These are phyloP conservation scores for Apodemia mormo DNA, from an alignment of 2,888 invertebrate species.

Conservation along the genomic window DNA sequence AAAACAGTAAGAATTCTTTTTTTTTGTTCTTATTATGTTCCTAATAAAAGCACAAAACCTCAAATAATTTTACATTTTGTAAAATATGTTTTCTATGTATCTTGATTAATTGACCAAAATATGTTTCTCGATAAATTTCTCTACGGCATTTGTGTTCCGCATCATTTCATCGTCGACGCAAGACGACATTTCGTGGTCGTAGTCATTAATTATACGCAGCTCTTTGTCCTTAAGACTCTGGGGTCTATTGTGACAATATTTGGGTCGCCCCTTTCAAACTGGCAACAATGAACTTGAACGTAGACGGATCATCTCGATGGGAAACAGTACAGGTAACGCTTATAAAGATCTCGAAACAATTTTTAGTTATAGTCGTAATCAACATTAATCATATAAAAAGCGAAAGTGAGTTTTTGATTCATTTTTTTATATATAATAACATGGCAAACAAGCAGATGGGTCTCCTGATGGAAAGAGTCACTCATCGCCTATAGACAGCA, in stretches of 20 bases:
- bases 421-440: too few relatives aligned
- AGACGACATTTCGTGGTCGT: conserved; percentile 75
- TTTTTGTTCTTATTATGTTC: too few relatives aligned
- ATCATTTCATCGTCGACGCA: conserved; percentile 56
- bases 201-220: conserved; percentile 77
- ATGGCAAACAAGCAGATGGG: too few relatives aligned
- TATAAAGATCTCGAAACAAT: conserved; percentile 23
- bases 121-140: conserved; percentile 13
- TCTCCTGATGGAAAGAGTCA: too few relatives aligned
- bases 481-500: too few relatives aligned
- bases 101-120: not conserved
- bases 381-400: not conserved
- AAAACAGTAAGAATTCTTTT: too few relatives aligned
- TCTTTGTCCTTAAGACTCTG: conserved; percentile 71
- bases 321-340: conserved; percentile 56
- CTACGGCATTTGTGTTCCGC: conserved; percentile 41
- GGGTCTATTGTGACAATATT: conserved; percentile 78
- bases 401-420: too few relatives aligned
- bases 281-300: conserved; percentile 63
- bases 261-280: conserved; percentile 73
- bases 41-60: too few relatives aligned
- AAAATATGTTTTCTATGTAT: not conserved
- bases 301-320: conserved; percentile 72
- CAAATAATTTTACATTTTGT: not conserved
- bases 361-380: conserved; percentile 9